Conservation (phyloP, 37 sponge, comb jelly and placozoan genomes). For the Chondrosia reniformis region DNA sequence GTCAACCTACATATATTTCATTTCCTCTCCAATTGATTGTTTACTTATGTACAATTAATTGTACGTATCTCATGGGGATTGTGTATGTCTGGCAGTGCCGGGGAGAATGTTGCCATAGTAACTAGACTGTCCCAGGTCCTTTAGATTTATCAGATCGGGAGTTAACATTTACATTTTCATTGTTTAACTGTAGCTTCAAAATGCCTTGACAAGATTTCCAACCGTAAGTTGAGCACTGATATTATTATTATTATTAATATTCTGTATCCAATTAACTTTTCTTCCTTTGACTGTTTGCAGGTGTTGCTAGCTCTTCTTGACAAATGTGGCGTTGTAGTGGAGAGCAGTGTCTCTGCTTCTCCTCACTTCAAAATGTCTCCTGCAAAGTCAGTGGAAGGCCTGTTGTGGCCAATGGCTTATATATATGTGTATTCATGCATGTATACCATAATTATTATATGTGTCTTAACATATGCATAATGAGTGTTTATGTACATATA, state of each 20-base stretch:
- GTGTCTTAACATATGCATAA: neutral
- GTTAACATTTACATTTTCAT: neutral
- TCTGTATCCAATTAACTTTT: too few species aligned
- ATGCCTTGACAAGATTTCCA: slow-evolving; percentile 83
- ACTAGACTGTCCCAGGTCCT: too few species aligned
- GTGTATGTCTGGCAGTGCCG: too few species aligned
- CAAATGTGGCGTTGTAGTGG: slow-evolving; percentile 73
- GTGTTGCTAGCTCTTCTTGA: slow-evolving; percentile 66
- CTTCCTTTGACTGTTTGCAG: slow-evolving; percentile 9
- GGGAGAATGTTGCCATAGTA: too few species aligned
- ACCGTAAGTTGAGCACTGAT: slow-evolving; percentile 28
- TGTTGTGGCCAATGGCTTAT: neutral
- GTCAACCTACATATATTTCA: neutral
- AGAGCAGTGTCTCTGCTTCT: slow-evolving; percentile 24
- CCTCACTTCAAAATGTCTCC: slow-evolving; percentile 13
- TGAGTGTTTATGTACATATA: too few species aligned
- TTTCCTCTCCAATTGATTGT: neutral
- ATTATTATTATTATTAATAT: too few species aligned
- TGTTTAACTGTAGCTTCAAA: slow-evolving; percentile 36
- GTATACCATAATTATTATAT: neutral
- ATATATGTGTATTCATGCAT: neutral
- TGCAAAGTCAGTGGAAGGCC: neutral
- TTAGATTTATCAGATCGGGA: too few species aligned
- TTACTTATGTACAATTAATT: neutral
- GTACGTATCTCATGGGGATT: neutral